Percentiles rank a stretch among this genome's conserved stretches.
Conservation (phyloP, 1,140 invertebrate species). For the Pinna nobilis region DNA sequence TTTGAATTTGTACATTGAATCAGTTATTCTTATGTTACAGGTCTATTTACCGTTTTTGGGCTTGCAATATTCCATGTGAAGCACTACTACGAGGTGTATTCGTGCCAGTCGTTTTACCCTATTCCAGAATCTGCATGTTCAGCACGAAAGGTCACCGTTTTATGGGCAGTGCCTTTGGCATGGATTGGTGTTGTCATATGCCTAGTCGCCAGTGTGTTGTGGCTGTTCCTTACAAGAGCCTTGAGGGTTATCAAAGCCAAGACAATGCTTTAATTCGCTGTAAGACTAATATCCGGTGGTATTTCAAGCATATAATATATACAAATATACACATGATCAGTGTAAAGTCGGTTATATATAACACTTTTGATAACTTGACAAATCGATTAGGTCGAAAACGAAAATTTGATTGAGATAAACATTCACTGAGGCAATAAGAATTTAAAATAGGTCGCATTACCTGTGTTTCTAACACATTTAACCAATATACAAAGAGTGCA, state of each 20-base stretch:
- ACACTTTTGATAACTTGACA: no score
- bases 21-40: slow-evolving; percentile 51
- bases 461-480: no score
- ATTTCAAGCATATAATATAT: no score
- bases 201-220: slow-evolving; percentile 49
- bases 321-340: no score
- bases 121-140: slow-evolving; percentile 40
- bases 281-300: no score
- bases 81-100: slow-evolving; percentile 55
- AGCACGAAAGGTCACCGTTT: slow-evolving; percentile 36
- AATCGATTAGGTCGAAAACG: no score
- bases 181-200: slow-evolving; percentile 59
- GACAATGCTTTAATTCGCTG: slow-evolving; percentile 60
- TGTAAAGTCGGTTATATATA: no score
- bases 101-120: slow-evolving; percentile 48
- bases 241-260: slow-evolving; percentile 59
- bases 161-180: slow-evolving; percentile 53
- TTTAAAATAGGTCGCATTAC: no score
- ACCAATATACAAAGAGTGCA: no score
- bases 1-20: neutral
- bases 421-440: no score
- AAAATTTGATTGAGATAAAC: no score
- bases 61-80: slow-evolving; percentile 62
- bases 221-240: slow-evolving; percentile 56
- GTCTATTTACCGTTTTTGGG: slow-evolving; percentile 60